Evolutionary conservation across 2,797 vertebrate species (phyloP).

Genomic region (Furcifer pardalis): DNA sequence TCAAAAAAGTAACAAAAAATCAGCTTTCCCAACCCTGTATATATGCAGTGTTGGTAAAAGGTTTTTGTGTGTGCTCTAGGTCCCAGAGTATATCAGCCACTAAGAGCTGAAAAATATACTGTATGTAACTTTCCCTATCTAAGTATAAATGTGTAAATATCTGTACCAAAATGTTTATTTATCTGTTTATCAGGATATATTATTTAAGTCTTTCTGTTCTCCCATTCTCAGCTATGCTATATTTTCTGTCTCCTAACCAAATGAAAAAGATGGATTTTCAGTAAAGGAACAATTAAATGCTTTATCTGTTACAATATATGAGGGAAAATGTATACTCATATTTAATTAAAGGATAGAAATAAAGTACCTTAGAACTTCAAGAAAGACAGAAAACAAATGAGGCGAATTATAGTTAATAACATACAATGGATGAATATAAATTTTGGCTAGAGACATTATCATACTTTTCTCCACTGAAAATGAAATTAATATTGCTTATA

Average conservation of each 20-base stretch:
- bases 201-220: neutral
- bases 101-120: neutral
- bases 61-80: neutral
- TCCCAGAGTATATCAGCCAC: neutral
- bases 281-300: constrained; percentile 1
- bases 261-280: constrained; percentile 11
- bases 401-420: constrained; percentile 7
- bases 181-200: neutral
- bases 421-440: constrained; percentile 29
- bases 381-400: neutral
- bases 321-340: neutral
- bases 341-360: constrained; percentile 20
- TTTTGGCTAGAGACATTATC: constrained; percentile 12
- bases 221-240: neutral
- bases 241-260: neutral
- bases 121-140: neutral
- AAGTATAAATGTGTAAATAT: neutral
- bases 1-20: no score
- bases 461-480: constrained; percentile 40
- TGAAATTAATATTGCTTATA: constrained; percentile 50
- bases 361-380: constrained; percentile 11
- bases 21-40: no score
- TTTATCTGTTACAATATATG: constrained; percentile 5
- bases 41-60: no score
- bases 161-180: neutral